Base-by-base conservation (phyloP, 2,888 invertebrate genomes). In the Tolmerus cingulatus region DNA sequence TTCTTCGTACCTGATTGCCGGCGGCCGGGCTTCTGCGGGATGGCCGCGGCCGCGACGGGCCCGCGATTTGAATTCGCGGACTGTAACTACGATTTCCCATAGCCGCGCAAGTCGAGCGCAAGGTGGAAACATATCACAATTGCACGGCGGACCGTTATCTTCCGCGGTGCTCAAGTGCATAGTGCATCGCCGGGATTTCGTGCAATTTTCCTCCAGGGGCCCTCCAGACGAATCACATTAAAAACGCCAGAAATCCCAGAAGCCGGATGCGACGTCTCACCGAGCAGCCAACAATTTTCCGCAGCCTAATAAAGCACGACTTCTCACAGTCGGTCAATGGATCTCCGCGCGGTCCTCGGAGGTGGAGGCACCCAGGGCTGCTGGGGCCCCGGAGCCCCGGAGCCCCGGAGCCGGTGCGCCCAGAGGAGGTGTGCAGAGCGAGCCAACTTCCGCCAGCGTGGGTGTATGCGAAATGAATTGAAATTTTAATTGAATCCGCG, bases 381-480 rank as follows among this genome's bases (percentile, higher is more conserved):
- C 23, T 66, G 66, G 27, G 66, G 27, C 66, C 27, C 27, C 66
- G 27, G 66, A 27, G 27, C 66, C 23, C 7, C n/a, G n/a, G 43
- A 16, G 16, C 43, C 14, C 51, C 19, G 8, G 19, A 57, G 57
- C 57, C 57, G 23, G 57, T 57, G 27, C 57, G 12, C 2, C 23
- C 23, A 57, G 57, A 57, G 14, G 43, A 46, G 66, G 66, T 76
- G 76, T 34, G 76, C 76, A 76, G 34, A 30, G 40, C 16, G 12
- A 76, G 76, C 34, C 34, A 86, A 86, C 86, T 86, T 86, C 86
- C 86, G 86, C 74, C 43, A 79, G 57, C 79, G 87, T 87, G 55
- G 87, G 87, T 87, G 87, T 87, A 87, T 87, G 87, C 87, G 87
- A 82, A 86, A 87, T 82, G 87, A 87, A 87, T 87, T 81, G 87